Percentiles rank a stretch among this genome's conserved stretches.
These are phyloP conservation scores for Hippocampus abdominalis DNA, from an alignment of 2,113 vertebrate species.

Conservation along the genomic window DNA sequence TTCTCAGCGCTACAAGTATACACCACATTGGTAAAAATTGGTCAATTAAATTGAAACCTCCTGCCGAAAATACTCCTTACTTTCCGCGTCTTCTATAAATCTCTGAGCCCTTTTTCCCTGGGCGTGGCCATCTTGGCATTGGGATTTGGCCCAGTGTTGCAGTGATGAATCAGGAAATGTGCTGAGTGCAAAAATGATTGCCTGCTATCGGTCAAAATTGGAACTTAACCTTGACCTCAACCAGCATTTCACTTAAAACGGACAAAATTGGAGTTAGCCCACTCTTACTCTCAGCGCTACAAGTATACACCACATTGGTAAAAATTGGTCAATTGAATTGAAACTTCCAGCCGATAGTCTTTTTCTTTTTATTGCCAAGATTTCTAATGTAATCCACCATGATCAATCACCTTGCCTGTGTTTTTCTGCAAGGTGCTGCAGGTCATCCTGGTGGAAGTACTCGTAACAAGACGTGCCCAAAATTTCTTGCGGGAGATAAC, in stretches of 20 bases:
- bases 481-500: constrained; percentile 86
- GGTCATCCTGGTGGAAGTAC: constrained; percentile 88
- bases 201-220: no score
- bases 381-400: not conserved
- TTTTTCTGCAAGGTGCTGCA: constrained; percentile 82
- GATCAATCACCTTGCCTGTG: constrained; percentile 83
- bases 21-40: not conserved
- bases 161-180: no score
- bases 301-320: no score
- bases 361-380: not conserved
- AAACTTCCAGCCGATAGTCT: not conserved
- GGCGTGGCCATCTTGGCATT: no score
- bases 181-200: no score
- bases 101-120: no score
- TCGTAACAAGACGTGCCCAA: constrained; percentile 89
- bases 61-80: no score
- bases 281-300: not conserved
- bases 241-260: no score
- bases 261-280: no score
- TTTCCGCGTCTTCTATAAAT: no score
- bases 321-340: not conserved
- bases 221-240: no score
- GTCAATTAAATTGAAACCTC: not conserved
- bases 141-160: no score
- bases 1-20: not conserved